Base-by-base conservation (phyloP, 1,140 invertebrate species). In the Aradophagus sp. region DNA sequence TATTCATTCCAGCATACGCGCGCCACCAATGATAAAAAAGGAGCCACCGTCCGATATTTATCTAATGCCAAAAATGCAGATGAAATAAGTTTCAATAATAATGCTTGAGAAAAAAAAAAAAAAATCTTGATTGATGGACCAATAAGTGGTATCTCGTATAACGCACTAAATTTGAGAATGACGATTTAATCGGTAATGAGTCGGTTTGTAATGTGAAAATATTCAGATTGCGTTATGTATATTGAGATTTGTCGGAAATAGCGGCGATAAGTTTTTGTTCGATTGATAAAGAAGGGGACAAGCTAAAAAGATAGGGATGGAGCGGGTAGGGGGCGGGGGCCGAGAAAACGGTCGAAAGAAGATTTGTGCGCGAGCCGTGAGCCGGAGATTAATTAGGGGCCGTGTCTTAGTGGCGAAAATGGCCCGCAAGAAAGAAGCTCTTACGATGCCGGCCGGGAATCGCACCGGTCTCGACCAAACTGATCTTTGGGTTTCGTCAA, bases 371-470 rank as follows among this genome's bases (percentile, higher is more conserved):
- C 47, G 55, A 65, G 68, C 31, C 32, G 55, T 62, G 50, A 73
- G 62, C 12, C 50, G 63, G 67, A 77, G 78, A 82, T 82, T 84
- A 84, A 84, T 82, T 82, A 82, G 77, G 78, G 77, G 77, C 77
- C 78, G 77, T 77, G 79, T 79, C 77, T 83, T 81, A 77, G 76
- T 66, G 76, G 77, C 80, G 78, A 83, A 81, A 82, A 83, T 79
- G 71, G 26, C 50, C 13, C 42, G 56, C 41, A 78, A 63, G 72
- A 75, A 76, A 71, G 73, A 66, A 71, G 55, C 65, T 66, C 44
- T 71, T 65, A 66, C 75, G 36, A 29, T 71, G 70, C 74, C 68
- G 65, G 68, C 61, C 73, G 55, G 15, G 55, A 66, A 52, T 75
- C 76, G 72, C 71, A 75, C 15, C 19, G 53, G 56, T 45, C 53